These are phyloP conservation scores for Pachypeltis micranthus DNA, from an alignment of 1,140 invertebrate genomes.

Conservation along the genomic window DNA sequence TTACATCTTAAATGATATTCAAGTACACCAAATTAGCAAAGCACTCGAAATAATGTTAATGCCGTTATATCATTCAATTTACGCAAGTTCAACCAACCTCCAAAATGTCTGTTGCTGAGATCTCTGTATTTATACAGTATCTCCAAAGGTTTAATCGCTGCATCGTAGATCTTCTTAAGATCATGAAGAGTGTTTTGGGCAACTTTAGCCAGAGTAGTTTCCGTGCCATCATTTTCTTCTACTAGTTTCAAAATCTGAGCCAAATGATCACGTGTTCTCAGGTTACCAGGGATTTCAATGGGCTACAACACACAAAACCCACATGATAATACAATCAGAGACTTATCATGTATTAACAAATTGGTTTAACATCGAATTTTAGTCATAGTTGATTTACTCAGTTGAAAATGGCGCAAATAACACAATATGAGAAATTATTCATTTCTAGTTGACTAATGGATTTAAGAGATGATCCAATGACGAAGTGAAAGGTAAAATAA, in stretches of 20 bases:
- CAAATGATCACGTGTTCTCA: slow-evolving; percentile 67
- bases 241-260: slow-evolving; percentile 67
- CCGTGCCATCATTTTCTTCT: slow-evolving; percentile 55
- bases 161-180: slow-evolving; percentile 76
- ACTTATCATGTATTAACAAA: too few species aligned
- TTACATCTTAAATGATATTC: too few species aligned
- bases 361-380: too few species aligned
- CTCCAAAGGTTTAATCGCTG: slow-evolving; percentile 80
- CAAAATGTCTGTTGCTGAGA: slow-evolving; percentile 81
- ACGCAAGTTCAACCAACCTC: slow-evolving; percentile 39
- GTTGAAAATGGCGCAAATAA: too few species aligned
- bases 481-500: too few species aligned
- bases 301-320: too few species aligned
- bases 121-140: slow-evolving; percentile 82
- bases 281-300: slow-evolving; percentile 58
- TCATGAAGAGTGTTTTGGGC: slow-evolving; percentile 69
- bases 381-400: too few species aligned
- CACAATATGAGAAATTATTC: too few species aligned
- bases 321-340: too few species aligned
- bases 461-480: too few species aligned
- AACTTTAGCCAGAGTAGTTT: slow-evolving; percentile 57
- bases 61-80: background rate
- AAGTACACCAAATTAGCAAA: background rate
- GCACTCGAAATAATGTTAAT: background rate
- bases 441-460: too few species aligned